Conservation (phyloP, 2,113 vertebrate species). For the Dermatemys mawii region DNA sequence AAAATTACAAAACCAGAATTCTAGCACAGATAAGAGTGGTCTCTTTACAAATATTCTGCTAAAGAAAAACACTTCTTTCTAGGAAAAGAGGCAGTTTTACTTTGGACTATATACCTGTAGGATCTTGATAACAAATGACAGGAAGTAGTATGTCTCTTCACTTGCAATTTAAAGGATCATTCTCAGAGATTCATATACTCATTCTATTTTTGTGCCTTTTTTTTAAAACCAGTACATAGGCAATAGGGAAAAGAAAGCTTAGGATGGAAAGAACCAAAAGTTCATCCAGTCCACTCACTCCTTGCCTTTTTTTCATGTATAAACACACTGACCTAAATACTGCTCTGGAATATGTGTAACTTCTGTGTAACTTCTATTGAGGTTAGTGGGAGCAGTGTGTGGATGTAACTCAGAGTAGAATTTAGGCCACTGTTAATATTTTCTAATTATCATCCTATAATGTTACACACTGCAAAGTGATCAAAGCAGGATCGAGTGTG, state of each 20-base stretch:
- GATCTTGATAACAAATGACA: background rate
- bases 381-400: background rate
- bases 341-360: background rate
- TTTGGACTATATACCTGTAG: background rate
- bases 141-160: background rate
- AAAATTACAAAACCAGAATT: background rate
- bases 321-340: accelerated
- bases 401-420: accelerated
- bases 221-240: conserved; percentile 23
- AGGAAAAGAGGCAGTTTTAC: background rate
- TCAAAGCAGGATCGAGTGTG: background rate
- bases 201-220: background rate
- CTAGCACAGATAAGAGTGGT: background rate
- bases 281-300: background rate
- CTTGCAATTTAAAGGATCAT: background rate
- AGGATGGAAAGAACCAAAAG: background rate
- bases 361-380: conserved; percentile 3
- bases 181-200: no score
- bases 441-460: background rate
- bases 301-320: background rate
- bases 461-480: background rate
- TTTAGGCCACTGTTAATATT: background rate
- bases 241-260: background rate
- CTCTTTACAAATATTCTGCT: background rate
- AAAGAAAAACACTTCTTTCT: background rate